Evolutionary conservation across 2,113 vertebrate species (phyloP), one percentile per base, ranked within the genome.

Genomic region (Raphicerus campestris): DNA sequence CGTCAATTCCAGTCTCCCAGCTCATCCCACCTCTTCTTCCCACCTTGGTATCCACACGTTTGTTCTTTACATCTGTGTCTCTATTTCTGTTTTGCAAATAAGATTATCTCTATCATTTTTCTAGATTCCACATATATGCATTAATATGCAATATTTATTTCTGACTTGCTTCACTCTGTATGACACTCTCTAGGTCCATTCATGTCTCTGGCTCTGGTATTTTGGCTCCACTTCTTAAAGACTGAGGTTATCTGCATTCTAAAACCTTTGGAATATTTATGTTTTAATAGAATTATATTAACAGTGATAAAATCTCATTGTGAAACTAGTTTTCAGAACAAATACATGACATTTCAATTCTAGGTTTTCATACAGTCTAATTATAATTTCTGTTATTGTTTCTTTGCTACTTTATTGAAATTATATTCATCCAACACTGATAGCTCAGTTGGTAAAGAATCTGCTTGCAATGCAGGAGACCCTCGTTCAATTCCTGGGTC

Each of bases 311-410:
- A 78, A 89, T 85, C 73, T 86, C 35, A 77, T 26, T 61, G 63
- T 93, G 81, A 90, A 94, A 87, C 32, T 42, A 24, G 86, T 93
- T 90, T 84, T 93, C 63, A 89, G 16, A 75, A 28, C 60, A 83
- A 92, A 77, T 82, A n/a, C 47, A 35, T 45, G 35, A 47, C 17
- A 78, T 56, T 78, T 90, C 61, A 61, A 83, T 84, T 87, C 35
- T 83, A 70, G 10, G 24, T 55, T 60, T 92, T 66, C 51, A 70
- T 90, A 49, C 2, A 89, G 6, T 39, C 22, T n/a, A 66, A 77
- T 78, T 42, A 80, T 11, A 5, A 60, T 87, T 91, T 81, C 26
- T 61, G n/a, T 73, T 85, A 7, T 51, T 51, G 35, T 66, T 95
- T 63, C 24, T 55, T 70, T 81, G 39, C 15, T 39, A 66, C 53